phyloP scores from a whole-genome alignment of 2,113 vertebrate species.

The Clupea harengus region DNA sequence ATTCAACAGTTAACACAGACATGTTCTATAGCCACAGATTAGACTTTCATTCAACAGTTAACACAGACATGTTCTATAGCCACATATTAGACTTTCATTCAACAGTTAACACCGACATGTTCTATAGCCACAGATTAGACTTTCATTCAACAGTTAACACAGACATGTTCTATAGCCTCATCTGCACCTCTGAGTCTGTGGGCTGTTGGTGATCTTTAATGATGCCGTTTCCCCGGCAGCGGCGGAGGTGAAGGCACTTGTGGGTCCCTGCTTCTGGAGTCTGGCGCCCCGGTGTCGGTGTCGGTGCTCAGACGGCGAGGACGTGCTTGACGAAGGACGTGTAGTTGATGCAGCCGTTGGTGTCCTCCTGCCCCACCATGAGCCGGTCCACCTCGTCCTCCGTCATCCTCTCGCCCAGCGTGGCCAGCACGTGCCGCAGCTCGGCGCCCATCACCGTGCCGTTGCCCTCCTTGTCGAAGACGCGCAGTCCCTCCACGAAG shows the following conservation, averaged over 20 bases:
- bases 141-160: background rate
- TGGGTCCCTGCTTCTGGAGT: background rate
- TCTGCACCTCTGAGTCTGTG: background rate
- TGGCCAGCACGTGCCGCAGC: conserved; percentile 76
- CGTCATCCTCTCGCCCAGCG: conserved; percentile 73
- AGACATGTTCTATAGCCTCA: background rate
- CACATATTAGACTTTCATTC: too few relatives aligned
- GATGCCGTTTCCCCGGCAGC: too few relatives aligned
- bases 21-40: too few relatives aligned
- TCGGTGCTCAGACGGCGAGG: conserved; percentile 55
- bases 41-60: background rate
- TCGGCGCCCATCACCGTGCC: conserved; percentile 81
- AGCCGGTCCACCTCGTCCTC: conserved; percentile 83
- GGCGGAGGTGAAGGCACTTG: too few relatives aligned
- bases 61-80: too few relatives aligned
- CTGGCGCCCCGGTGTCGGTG: too few relatives aligned
- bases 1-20: too few relatives aligned
- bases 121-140: too few relatives aligned
- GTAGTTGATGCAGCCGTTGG: conserved; percentile 94
- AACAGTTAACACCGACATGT: background rate
- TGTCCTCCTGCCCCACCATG: conserved; percentile 91
- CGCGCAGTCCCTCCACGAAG: conserved; percentile 90
- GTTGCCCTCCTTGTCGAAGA: conserved; percentile 73
- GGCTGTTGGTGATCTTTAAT: background rate
- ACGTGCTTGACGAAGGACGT: conserved; percentile 91